Conservation (phyloP, 2,888 invertebrate species). For the Chaetoderma sp. region DNA sequence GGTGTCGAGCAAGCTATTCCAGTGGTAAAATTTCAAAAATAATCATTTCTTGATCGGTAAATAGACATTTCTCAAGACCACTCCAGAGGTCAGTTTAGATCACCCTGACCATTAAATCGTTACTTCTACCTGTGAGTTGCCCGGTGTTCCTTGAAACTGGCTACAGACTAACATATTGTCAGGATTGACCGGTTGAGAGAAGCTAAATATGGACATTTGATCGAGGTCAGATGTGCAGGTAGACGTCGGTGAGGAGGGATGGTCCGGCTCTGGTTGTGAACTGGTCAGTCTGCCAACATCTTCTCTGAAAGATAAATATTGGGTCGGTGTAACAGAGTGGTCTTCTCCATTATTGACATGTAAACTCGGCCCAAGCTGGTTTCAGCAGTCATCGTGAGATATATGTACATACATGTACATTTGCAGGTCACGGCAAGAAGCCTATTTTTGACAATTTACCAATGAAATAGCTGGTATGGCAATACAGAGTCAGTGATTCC, state of each 20-base stretch:
- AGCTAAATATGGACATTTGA: conserved; percentile 74
- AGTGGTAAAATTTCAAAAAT: too few relatives aligned
- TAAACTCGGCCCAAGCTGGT: too few relatives aligned
- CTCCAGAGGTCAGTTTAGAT: too few relatives aligned
- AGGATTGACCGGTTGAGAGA: conserved; percentile 88
- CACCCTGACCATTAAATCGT: too few relatives aligned
- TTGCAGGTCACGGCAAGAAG: conserved; percentile 28
- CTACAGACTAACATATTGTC: conserved; percentile 85
- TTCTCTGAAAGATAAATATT: conserved; percentile 2
- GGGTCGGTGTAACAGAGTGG: not conserved
- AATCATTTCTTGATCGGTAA: too few relatives aligned
- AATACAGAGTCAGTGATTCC: too few relatives aligned
- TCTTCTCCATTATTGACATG: not conserved
- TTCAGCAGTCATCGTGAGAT: conserved; percentile 4
- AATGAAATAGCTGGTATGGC: too few relatives aligned
- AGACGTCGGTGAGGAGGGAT: conserved; percentile 25
- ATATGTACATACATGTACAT: conserved; percentile 11
- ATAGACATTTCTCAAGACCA: too few relatives aligned
- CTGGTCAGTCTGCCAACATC: conserved; percentile 51
- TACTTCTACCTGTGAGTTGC: conserved; percentile 65
- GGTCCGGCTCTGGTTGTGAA: conserved; percentile 61
- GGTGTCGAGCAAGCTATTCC: too few relatives aligned
- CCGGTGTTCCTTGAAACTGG: conserved; percentile 71
- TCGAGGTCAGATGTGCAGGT: conserved; percentile 44
- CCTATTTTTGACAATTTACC: not conserved